Evolutionary conservation across 1,140 invertebrate genomes (phyloP).

Genomic region (Polypedilum vanderplanki): DNA sequence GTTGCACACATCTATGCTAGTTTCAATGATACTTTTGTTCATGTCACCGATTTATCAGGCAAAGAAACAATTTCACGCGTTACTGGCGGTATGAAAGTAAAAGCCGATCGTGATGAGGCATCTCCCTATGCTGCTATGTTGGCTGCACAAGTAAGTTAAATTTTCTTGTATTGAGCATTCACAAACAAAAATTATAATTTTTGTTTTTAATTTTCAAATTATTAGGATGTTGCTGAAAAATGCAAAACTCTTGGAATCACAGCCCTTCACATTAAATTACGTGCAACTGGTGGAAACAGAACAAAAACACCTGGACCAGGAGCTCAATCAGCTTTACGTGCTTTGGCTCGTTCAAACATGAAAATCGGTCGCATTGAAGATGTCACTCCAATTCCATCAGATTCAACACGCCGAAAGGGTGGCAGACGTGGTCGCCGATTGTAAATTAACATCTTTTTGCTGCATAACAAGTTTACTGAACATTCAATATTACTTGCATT

Average conservation of each 20-base stretch:
- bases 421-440: constrained; percentile 97
- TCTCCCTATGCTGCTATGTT: constrained; percentile 99
- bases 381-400: constrained; percentile 98
- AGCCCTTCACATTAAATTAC: constrained; percentile 94
- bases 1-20: constrained; percentile 99
- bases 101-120: constrained; percentile 99
- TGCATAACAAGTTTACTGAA: background rate
- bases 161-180: constrained; percentile 29
- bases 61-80: constrained; percentile 97
- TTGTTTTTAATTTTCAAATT: no score
- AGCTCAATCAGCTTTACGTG: constrained; percentile 94
- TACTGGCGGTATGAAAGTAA: constrained; percentile 99
- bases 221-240: constrained; percentile 99
- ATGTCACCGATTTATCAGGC: constrained; percentile 98
- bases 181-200: constrained; percentile 27
- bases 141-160: constrained; percentile 79
- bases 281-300: constrained; percentile 97
- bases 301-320: constrained; percentile 98
- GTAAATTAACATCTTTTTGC: constrained; percentile 53
- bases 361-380: constrained; percentile 99
- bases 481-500: constrained; percentile 9
- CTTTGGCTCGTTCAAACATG: constrained; percentile 96
- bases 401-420: constrained; percentile 98
- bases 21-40: constrained; percentile 99
- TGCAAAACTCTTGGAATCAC: constrained; percentile 96